Evolutionary conservation across 2,113 vertebrate species (phyloP).

Genomic region (Sciurus niger): DNA sequence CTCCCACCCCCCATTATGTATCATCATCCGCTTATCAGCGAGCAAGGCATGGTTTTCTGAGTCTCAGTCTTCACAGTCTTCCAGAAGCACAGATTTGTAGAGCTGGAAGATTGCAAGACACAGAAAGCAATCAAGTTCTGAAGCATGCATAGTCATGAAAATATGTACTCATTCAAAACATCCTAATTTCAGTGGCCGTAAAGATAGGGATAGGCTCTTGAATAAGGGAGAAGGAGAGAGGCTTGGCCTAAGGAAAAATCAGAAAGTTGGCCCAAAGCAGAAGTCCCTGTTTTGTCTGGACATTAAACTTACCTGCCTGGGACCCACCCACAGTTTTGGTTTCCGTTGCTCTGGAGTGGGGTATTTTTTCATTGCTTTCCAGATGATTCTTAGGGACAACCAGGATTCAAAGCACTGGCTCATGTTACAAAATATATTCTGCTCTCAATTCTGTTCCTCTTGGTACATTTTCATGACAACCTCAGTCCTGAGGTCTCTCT

Average conservation of each 20-base stretch:
- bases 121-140: not conserved
- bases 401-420: not conserved
- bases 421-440: not conserved
- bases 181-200: not conserved
- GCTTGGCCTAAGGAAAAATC: not conserved
- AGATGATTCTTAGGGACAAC: not conserved
- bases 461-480: not conserved
- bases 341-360: not conserved
- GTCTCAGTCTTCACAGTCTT: constrained; percentile 3
- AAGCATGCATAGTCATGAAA: constrained; percentile 30
- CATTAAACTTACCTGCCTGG: not conserved
- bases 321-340: not conserved
- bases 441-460: not conserved
- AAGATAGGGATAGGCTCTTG: not conserved
- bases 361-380: not conserved
- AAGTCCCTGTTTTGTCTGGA: not conserved
- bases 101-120: not conserved
- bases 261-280: not conserved
- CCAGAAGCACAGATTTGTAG: not conserved
- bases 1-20: no score
- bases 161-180: not conserved
- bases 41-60: not conserved
- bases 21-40: no score
- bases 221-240: not conserved
- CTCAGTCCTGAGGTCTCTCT: not conserved